phyloP scores from a whole-genome alignment of 2,113 vertebrate species.

The Corydoras sp. region DNA sequence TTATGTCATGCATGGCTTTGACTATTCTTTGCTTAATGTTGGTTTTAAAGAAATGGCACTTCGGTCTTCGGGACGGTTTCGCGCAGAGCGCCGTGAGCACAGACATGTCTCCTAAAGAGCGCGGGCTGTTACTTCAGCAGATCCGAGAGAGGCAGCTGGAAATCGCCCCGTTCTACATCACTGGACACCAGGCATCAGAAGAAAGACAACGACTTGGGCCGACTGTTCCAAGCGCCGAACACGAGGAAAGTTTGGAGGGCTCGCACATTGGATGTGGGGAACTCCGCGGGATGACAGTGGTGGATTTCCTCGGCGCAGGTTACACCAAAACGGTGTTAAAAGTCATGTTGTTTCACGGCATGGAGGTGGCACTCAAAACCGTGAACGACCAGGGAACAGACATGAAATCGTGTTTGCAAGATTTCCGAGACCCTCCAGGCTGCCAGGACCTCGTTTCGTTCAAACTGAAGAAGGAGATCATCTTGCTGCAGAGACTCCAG shows the following conservation, averaged over 20 bases:
- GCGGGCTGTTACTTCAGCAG: conserved; percentile 53
- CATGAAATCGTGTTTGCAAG: conserved; percentile 73
- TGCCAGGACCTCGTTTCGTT: conserved; percentile 73
- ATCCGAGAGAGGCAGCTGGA: conserved; percentile 61
- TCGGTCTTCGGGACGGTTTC: conserved; percentile 45
- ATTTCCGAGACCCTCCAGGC: conserved; percentile 60
- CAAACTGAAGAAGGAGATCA: conserved; percentile 78
- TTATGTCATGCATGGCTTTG: conserved; percentile 59
- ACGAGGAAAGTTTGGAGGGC: neutral
- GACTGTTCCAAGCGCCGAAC: neutral
- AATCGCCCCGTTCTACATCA: conserved; percentile 56
- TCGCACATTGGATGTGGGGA: conserved; percentile 63
- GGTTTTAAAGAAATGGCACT: conserved; percentile 62
- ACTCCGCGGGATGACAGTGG: conserved; percentile 55
- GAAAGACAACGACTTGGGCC: neutral
- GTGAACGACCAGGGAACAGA: conserved; percentile 76
- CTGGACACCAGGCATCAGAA: conserved; percentile 7
- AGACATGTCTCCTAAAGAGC: conserved; percentile 40
- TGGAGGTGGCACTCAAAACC: conserved; percentile 62
- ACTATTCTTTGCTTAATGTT: conserved; percentile 61
- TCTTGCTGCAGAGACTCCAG: conserved; percentile 69
- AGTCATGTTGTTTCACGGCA: conserved; percentile 53
- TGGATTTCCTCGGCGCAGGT: conserved; percentile 64
- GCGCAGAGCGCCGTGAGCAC: conserved; percentile 41
- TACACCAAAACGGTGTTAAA: conserved; percentile 71